Conservation (phyloP, 1,140 invertebrate species). For the Trachymyrmex cornetzi region DNA sequence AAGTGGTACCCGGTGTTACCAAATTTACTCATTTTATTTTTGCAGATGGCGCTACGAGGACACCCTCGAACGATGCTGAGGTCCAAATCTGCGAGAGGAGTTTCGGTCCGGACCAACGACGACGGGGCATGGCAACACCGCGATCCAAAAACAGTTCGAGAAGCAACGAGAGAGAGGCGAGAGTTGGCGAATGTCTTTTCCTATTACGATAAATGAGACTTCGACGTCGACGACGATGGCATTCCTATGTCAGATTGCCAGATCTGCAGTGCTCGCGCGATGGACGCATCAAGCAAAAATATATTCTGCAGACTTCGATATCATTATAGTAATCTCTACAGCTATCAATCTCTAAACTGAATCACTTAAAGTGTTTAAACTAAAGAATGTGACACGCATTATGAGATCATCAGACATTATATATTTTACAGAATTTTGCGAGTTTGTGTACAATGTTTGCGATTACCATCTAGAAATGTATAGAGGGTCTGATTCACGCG, state of each 20-base stretch:
- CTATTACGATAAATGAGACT: conserved; percentile 79
- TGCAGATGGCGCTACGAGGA: conserved; percentile 89
- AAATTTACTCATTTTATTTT: conserved; percentile 91
- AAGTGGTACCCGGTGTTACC: conserved; percentile 90
- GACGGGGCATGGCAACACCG: conserved; percentile 78
- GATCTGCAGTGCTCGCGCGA: conserved; percentile 46
- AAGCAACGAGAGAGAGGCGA: conserved; percentile 47
- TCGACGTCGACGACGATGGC: conserved; percentile 53
- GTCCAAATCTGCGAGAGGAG: conserved; percentile 62
- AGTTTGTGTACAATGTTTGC: conserved; percentile 41
- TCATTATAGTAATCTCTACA: neutral
- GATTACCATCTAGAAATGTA: conserved; percentile 42
- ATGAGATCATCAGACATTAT: conserved; percentile 35
- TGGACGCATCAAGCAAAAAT: conserved; percentile 60
- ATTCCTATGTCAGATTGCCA: conserved; percentile 79
- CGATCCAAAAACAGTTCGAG: conserved; percentile 85
- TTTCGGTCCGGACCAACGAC: conserved; percentile 56
- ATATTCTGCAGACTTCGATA: conserved; percentile 41
- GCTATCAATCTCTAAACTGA: neutral
- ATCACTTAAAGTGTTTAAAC: neutral
- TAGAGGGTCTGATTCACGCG: conserved; percentile 42
- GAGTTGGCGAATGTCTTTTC: conserved; percentile 52
- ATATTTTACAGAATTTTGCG: conserved; percentile 65
- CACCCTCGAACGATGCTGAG: conserved; percentile 79
- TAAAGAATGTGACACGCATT: conserved; percentile 17